Evolutionary conservation across 64 coral and sea anemone genomes (phyloP), one percentile per base, ranked within the genome.

Genomic region (Dendrophyllia cribrosa): DNA sequence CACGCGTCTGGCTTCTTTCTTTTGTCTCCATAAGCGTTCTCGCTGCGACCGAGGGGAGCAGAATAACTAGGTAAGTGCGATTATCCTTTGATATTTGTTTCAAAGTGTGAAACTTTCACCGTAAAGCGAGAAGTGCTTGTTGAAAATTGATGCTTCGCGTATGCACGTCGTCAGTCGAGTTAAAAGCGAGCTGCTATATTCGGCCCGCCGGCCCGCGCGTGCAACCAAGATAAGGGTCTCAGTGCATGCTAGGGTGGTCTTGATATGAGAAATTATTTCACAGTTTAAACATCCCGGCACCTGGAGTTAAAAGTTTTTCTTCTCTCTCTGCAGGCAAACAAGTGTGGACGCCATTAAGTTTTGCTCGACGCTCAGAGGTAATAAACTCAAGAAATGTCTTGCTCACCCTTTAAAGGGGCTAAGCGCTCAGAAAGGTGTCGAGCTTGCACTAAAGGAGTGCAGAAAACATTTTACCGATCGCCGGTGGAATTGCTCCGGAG

Each of bases 401-500:
- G 25, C 71, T 1, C 50, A 76, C 17, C 91, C 91, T 48, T 20
- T 79, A 10, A 15, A 88, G 7, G 86, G 93, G 65, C 65, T 83
- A 1, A 88, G 66, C 20, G 92, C 93, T 20, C 95, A 90, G 44
- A 73, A 75, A 65, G 95, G 95, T 51, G 95, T 97, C 2, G 92
- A 88, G 51, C 72, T 88, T 22, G 95, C 92, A 7, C 60, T 97
- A 48, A 82, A 80, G 53, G 88, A 97, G 88, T 97, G 95, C 58
- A 72, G 84, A 49, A 94, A 70, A 10, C 92, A 94, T 64, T 97
- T 97, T 83, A 86, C 49, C 16, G 76, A 97, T 65, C 92, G 80
- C 44, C 82, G 88, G 14, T 97, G 95, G 95, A 97, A 97, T 56
- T 97, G 95, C 24, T 91, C 95, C 3, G 95, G 95, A 1, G 76